phyloP scores from a whole-genome alignment of 2,888 invertebrate species.

The Andrena bucephala region DNA sequence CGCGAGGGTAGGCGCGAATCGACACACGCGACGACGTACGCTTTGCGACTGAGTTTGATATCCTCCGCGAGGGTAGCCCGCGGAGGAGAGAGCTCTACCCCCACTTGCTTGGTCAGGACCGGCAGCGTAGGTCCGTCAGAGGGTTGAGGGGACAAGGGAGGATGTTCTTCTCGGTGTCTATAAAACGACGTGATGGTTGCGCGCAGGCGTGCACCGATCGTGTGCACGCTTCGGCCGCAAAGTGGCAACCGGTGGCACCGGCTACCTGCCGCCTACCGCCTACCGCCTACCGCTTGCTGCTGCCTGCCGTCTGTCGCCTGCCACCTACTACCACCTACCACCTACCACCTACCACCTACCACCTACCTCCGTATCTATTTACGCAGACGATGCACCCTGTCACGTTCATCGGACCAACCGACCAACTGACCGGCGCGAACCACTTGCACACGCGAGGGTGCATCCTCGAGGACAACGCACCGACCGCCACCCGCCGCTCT shows the following conservation, averaged over 20 bases:
- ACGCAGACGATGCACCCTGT: slow-evolving; percentile 67
- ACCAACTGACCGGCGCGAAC: slow-evolving; percentile 39
- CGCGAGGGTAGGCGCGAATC: slow-evolving; percentile 26
- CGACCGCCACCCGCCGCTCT: neutral
- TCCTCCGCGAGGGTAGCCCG: slow-evolving; percentile 72
- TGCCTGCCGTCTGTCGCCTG: neutral
- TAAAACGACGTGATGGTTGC: slow-evolving; percentile 55
- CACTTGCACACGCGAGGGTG: slow-evolving; percentile 34
- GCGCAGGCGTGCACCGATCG: slow-evolving; percentile 64
- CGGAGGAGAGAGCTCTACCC: slow-evolving; percentile 68
- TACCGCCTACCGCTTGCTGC: slow-evolving; percentile 26
- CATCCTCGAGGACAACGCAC: slow-evolving; percentile 47
- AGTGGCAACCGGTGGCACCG: slow-evolving; percentile 76
- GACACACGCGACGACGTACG: slow-evolving; percentile 73
- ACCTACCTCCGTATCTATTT: slow-evolving; percentile 50
- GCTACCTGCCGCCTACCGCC: slow-evolving; percentile 34
- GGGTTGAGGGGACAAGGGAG: neutral
- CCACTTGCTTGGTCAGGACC: slow-evolving; percentile 53
- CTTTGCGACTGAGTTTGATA: slow-evolving; percentile 78
- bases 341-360: neutral
- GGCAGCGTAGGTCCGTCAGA: slow-evolving; percentile 19
- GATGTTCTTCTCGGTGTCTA: slow-evolving; percentile 44
- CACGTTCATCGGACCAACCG: slow-evolving; percentile 62
- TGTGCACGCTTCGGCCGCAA: slow-evolving; percentile 62
- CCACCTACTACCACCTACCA: no score